These are phyloP conservation scores for Peromyscus melanophrys DNA, from an alignment of 2,797 vertebrate species.

Conservation along the genomic window DNA sequence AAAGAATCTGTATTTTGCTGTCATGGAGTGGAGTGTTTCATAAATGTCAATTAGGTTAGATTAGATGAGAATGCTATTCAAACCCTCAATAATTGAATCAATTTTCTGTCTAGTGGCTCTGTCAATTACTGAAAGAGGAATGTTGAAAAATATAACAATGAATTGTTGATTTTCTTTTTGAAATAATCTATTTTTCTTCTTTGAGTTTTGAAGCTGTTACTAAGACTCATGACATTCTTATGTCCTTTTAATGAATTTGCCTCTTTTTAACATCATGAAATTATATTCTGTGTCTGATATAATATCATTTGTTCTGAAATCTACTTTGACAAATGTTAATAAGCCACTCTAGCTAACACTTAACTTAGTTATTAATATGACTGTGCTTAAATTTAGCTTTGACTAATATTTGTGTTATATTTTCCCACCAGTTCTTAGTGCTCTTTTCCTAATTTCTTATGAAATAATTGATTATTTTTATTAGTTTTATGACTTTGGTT, in stretches of 20 bases:
- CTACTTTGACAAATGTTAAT: too few relatives aligned
- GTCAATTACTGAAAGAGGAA: background rate
- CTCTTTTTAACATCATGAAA: background rate
- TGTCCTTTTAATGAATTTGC: background rate
- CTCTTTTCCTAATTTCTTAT: background rate
- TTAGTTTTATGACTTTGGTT: background rate
- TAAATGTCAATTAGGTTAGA: background rate
- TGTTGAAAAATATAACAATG: background rate
- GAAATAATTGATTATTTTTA: background rate
- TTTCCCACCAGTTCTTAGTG: background rate
- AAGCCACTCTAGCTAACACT: too few relatives aligned
- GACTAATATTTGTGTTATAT: background rate
- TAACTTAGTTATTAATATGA: too few relatives aligned
- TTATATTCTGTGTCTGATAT: background rate
- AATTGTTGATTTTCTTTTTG: background rate
- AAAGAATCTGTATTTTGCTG: background rate
- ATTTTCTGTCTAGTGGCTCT: background rate
- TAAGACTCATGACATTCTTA: background rate
- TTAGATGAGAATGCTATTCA: background rate
- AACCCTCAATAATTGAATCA: background rate
- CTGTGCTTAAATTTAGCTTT: too few relatives aligned
- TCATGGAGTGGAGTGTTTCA: background rate
- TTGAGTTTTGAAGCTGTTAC: background rate
- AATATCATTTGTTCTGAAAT: background rate
- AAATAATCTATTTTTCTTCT: background rate